These are phyloP conservation scores for Berghia stephanieae DNA, from an alignment of 1,140 invertebrate genomes.

Conservation along the genomic window DNA sequence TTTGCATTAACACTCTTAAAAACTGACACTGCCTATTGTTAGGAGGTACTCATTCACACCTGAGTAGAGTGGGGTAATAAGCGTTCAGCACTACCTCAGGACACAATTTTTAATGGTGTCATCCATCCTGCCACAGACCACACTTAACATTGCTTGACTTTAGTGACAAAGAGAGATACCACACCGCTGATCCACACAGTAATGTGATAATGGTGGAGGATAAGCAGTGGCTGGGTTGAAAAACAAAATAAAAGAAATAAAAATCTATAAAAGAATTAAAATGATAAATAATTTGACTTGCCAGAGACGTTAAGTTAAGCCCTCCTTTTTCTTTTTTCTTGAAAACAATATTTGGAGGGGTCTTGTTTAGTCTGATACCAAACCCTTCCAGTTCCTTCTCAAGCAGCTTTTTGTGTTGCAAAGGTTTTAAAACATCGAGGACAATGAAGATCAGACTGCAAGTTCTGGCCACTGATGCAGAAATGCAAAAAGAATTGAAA, in stretches of 20 bases:
- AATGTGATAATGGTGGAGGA: too few relatives aligned
- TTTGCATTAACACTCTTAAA: too few relatives aligned
- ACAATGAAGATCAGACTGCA: constrained; percentile 99
- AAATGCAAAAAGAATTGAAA: not conserved
- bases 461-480: constrained; percentile 85
- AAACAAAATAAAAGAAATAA: constrained; percentile 11
- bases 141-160: too few relatives aligned
- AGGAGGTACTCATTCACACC: too few relatives aligned
- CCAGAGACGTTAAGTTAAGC: constrained; percentile 89
- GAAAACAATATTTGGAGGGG: constrained; percentile 96
- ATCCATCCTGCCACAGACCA: too few relatives aligned
- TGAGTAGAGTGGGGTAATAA: too few relatives aligned
- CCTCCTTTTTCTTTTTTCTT: constrained; percentile 98
- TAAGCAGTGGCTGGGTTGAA: too few relatives aligned
- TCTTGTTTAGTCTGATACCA: constrained; percentile 94
- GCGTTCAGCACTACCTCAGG: too few relatives aligned
- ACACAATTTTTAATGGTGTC: too few relatives aligned
- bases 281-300: constrained; percentile 58
- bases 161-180: too few relatives aligned
- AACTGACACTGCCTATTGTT: too few relatives aligned
- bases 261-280: not conserved
- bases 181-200: too few relatives aligned
- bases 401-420: constrained; percentile 94
- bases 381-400: constrained; percentile 99
- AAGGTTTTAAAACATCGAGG: constrained; percentile 95